phyloP scores from a whole-genome alignment of 2,113 vertebrate species.

The Galeopterus variegatus region DNA sequence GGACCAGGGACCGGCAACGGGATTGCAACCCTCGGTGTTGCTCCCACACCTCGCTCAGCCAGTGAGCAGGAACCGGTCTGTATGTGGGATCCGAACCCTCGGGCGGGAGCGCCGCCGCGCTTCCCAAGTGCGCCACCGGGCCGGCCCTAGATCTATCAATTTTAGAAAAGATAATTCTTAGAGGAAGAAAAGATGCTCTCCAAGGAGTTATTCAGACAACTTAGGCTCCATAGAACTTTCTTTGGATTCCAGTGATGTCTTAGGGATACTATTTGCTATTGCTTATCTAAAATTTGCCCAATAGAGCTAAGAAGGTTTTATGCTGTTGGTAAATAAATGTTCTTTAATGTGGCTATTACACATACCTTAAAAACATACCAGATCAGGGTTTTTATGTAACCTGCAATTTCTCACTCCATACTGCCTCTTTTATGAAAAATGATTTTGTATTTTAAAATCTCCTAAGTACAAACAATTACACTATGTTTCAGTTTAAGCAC shows the following conservation, averaged over 20 bases:
- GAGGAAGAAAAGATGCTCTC: not conserved
- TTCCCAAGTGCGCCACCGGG: too few relatives aligned
- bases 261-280: not conserved
- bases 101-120: too few relatives aligned
- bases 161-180: slow-evolving; percentile 46
- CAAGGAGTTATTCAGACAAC: not conserved
- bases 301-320: not conserved
- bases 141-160: not conserved
- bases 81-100: too few relatives aligned
- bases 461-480: slow-evolving; percentile 4
- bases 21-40: too few relatives aligned
- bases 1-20: too few relatives aligned
- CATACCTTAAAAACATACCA: slow-evolving; percentile 64
- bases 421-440: slow-evolving; percentile 14
- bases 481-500: not conserved
- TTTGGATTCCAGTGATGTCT: not conserved
- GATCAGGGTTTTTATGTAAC: not conserved
- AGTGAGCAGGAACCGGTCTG: too few relatives aligned
- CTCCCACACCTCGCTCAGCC: too few relatives aligned
- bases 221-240: not conserved
- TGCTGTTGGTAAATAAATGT: not conserved
- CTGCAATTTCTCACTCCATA: not conserved
- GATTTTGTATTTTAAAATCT: slow-evolving; percentile 33
- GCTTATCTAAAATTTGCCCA: slow-evolving; percentile 11
- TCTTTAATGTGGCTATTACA: slow-evolving; percentile 2